phyloP scores from a whole-genome alignment of 2,888 invertebrate genomes.

The Drosophila kambysellisi region DNA sequence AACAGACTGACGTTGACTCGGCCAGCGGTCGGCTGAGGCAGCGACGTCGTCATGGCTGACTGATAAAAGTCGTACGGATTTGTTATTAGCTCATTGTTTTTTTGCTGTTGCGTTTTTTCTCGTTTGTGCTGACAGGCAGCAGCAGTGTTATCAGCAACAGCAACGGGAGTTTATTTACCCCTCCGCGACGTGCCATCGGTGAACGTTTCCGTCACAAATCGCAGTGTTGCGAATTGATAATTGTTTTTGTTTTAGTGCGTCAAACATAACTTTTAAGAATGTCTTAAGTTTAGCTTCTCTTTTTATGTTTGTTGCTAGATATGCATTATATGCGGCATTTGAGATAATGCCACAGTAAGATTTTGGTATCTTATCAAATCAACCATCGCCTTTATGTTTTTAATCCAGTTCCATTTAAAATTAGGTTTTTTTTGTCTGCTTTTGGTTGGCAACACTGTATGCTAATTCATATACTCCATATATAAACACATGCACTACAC shows the following conservation, averaged over 20 bases:
- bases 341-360: background rate
- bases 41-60: constrained; percentile 58
- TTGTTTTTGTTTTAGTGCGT: constrained; percentile 4
- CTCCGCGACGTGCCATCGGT: constrained; percentile 52
- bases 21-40: constrained; percentile 36
- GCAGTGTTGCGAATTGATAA: constrained; percentile 14
- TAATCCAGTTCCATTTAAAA: constrained; percentile 2
- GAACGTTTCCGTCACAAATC: constrained; percentile 54
- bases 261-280: constrained; percentile 5
- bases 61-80: constrained; percentile 63
- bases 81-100: constrained; percentile 65
- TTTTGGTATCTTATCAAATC: constrained; percentile 7
- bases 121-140: constrained; percentile 24
- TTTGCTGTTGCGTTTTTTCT: constrained; percentile 39
- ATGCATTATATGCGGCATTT: background rate
- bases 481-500: background rate
- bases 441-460: constrained; percentile 17
- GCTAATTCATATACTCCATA: constrained; percentile 27
- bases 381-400: background rate
- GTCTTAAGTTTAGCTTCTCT: background rate
- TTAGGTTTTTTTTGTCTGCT: background rate
- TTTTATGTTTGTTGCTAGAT: background rate
- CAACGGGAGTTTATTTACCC: constrained; percentile 58
- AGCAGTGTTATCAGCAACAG: constrained; percentile 35
- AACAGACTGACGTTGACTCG: constrained; percentile 34